A percentile compares a stretch with the other conserved stretches of the same genome.
phyloP scores from a whole-genome alignment of 2,113 vertebrate species.

The Alosa alosa region DNA sequence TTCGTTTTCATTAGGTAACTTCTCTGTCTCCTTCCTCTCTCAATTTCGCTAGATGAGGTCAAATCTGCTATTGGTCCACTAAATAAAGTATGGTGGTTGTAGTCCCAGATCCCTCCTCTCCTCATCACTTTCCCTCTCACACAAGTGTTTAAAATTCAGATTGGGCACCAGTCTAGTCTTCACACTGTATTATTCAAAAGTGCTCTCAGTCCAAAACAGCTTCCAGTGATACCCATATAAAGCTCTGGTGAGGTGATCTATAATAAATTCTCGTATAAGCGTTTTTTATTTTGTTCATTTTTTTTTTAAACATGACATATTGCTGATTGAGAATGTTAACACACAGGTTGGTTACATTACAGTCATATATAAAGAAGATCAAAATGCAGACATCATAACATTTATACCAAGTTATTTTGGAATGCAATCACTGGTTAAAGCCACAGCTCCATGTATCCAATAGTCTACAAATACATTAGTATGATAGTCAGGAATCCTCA shows the following conservation, averaged over 20 bases:
- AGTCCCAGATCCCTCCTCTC: background rate
- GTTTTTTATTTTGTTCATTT: background rate
- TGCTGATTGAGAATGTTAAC: background rate
- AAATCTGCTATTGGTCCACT: background rate
- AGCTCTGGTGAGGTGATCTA: background rate
- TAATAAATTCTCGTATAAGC: background rate
- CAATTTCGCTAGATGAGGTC: conserved; percentile 8
- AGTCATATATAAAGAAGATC: background rate
- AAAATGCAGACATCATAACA: background rate
- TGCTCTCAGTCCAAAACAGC: background rate
- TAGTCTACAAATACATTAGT: background rate
- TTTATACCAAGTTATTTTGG: background rate
- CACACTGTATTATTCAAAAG: background rate
- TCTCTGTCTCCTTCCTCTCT: too few relatives aligned
- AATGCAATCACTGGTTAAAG: background rate
- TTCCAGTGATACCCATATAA: background rate
- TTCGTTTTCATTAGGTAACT: too few relatives aligned
- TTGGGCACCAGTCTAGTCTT: background rate
- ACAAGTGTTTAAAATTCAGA: background rate
- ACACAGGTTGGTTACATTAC: background rate
- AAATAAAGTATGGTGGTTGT: too few relatives aligned
- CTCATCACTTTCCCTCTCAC: too few relatives aligned
- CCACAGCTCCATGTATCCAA: background rate
- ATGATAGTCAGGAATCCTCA: background rate
- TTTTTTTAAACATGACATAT: background rate